Evolutionary conservation across 2,888 invertebrate genomes (phyloP).

Genomic region (Caenorhabditis sp.): DNA sequence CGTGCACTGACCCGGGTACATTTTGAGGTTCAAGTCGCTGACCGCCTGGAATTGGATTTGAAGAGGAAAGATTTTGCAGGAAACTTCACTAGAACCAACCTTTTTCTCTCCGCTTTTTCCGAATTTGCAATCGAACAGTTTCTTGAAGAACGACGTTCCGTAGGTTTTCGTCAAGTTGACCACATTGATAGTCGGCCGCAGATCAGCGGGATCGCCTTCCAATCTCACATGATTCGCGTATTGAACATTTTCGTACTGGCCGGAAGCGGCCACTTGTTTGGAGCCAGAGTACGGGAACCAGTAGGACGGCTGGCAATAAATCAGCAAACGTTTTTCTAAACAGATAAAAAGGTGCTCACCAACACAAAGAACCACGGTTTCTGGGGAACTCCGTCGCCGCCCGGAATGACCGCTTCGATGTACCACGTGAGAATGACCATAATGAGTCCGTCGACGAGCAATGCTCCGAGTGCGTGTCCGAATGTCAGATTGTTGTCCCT

Average conservation of each 20-base stretch:
- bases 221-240: slow-evolving; percentile 36
- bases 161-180: slow-evolving; percentile 70
- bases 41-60: slow-evolving; percentile 83
- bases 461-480: slow-evolving; percentile 65
- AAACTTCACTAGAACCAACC: background rate
- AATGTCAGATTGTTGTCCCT: slow-evolving; percentile 72
- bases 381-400: slow-evolving; percentile 86
- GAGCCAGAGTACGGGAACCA: slow-evolving; percentile 68
- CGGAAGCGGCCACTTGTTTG: slow-evolving; percentile 17
- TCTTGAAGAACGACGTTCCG: slow-evolving; percentile 72
- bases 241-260: slow-evolving; percentile 16
- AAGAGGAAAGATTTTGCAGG: too few relatives aligned
- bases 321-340: too few relatives aligned
- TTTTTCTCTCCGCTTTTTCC: slow-evolving; percentile 62
- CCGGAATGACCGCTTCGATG: slow-evolving; percentile 88
- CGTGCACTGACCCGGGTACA: slow-evolving; percentile 86
- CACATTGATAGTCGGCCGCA: slow-evolving; percentile 62
- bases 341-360: too few relatives aligned
- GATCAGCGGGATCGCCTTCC: slow-evolving; percentile 48
- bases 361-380: slow-evolving; percentile 86
- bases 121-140: slow-evolving; percentile 74
- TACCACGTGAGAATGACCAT: slow-evolving; percentile 88
- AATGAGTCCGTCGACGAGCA: slow-evolving; percentile 79
- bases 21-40: slow-evolving; percentile 84
- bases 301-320: slow-evolving; percentile 67